Evolutionary conservation across 2,797 vertebrate genomes (phyloP), one percentile per base, ranked within the genome.

Genomic region (Podarcis lilfordi): DNA sequence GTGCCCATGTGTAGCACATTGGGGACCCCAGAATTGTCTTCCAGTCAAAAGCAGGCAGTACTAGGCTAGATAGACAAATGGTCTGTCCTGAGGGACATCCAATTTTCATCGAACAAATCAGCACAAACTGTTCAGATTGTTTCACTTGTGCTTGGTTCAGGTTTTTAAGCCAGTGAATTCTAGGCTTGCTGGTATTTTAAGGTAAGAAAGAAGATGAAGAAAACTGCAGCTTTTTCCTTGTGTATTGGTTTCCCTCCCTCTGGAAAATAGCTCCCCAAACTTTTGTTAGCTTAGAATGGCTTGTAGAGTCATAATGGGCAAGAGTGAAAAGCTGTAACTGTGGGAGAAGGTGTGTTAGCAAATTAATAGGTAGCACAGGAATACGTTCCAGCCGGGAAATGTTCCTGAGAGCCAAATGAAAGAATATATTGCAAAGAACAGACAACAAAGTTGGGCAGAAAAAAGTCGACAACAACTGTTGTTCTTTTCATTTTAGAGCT

Each of bases 281-380:
- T 79, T 76, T 55, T 74, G 78, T 81, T 21, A 82, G 37, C 74
- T 87, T 75, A 64, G 55, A 87, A 71, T 19, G 82, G 21, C 69
- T 64, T 82, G 40, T 25, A 61, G 21, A 35, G 55, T 6, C 13
- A n/a, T 82, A 75, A 81, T 66, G 37, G 61, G 4, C 25, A 43
- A 82, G 8, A 32, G 9, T 66, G 59, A 21, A 27, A 64, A 81
- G n/a, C 21, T n/a, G n/a, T 17, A 74, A 81, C 68, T 37, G 64
- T 66, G 29, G 27, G 35, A 43, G 50, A 74, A 74, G 4, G 29
- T 61, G 37, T 74, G 78, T 13, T 32, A 87, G 81, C 5, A 86
- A 87, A 81, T 74, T 40, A 74, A 87, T 81, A 74, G 68, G 19
- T 74, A 81, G 64, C 19, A 43, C 19, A 74, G 15, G 17, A 6